phyloP scores from a whole-genome alignment of 2,797 vertebrate species.

The Chaetophractus vellerosus region DNA sequence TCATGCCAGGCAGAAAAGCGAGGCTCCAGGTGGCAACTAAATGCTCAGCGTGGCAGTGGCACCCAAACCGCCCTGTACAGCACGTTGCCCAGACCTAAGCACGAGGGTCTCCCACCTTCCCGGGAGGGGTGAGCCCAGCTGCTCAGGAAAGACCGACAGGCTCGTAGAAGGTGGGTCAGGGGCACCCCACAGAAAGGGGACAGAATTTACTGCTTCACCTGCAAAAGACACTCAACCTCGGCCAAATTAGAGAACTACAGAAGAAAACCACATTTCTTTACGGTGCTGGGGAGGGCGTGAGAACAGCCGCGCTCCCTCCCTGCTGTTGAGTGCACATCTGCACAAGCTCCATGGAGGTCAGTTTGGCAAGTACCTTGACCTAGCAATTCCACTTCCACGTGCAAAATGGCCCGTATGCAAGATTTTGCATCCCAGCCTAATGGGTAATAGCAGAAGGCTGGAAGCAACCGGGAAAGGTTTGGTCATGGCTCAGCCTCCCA shows the following conservation, averaged over 20 bases:
- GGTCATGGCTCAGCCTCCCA: too few species aligned
- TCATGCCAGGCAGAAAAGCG: background rate
- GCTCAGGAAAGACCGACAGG: background rate
- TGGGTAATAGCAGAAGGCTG: too few species aligned
- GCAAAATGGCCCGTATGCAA: too few species aligned
- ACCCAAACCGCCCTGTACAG: background rate
- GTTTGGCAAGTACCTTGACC: too few species aligned
- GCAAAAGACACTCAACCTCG: too few species aligned
- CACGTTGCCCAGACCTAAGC: accelerated
- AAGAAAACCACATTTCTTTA: accelerated
- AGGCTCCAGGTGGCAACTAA: accelerated
- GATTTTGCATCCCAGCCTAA: too few species aligned
- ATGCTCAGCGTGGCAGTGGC: accelerated
- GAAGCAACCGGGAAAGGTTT: too few species aligned
- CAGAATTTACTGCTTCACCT: accelerated
- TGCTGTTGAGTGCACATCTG: too few species aligned
- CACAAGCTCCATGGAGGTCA: too few species aligned
- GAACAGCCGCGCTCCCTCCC: too few species aligned
- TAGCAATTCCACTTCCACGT: too few species aligned
- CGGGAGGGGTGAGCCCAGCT: background rate
- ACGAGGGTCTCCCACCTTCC: background rate
- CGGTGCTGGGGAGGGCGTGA: background rate
- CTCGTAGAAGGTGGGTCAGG: accelerated
- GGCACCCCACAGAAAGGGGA: background rate
- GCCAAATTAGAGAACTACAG: accelerated